phyloP scores from a whole-genome alignment of 2,888 invertebrate genomes.

The Ophonus ardosiacus region DNA sequence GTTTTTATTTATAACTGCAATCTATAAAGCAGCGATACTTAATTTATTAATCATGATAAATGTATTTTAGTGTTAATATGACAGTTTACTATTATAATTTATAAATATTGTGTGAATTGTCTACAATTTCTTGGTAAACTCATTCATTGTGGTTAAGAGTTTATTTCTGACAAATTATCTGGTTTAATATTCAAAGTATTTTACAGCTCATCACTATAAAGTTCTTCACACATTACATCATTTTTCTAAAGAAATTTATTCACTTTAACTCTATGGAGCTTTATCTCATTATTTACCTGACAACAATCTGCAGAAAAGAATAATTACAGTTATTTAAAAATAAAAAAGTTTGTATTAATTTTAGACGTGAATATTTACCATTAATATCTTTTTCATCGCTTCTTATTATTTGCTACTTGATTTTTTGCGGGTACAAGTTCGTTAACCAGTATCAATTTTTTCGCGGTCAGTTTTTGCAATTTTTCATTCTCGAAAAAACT shows the following conservation, averaged over 20 bases:
- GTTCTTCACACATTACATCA: neutral
- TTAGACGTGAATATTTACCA: constrained; percentile 24
- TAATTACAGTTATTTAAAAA: constrained; percentile 26
- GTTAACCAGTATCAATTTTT: constrained; percentile 39
- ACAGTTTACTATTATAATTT: no score
- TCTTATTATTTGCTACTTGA: constrained; percentile 45
- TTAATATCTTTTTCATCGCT: constrained; percentile 47
- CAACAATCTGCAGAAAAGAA: neutral
- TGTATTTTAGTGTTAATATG: no score
- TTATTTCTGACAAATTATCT: neutral
- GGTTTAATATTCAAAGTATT: neutral
- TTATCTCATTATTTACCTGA: constrained; percentile 4
- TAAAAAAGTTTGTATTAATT: constrained; percentile 41
- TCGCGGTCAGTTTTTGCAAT: constrained; percentile 16
- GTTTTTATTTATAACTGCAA: no score
- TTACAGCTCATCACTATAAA: neutral
- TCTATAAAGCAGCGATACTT: no score
- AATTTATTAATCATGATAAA: no score
- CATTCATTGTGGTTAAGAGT: neutral
- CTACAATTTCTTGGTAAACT: neutral
- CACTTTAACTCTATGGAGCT: neutral
- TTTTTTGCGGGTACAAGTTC: constrained; percentile 41
- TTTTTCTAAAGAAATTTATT: constrained; percentile 11
- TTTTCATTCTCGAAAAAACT: constrained; percentile 31
- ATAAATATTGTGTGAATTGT: neutral